Percentiles rank a stretch among this genome's conserved stretches.
Evolutionary conservation across 2,797 vertebrate genomes (phyloP).

Genomic region (Myoxocephalus aenaeus): DNA sequence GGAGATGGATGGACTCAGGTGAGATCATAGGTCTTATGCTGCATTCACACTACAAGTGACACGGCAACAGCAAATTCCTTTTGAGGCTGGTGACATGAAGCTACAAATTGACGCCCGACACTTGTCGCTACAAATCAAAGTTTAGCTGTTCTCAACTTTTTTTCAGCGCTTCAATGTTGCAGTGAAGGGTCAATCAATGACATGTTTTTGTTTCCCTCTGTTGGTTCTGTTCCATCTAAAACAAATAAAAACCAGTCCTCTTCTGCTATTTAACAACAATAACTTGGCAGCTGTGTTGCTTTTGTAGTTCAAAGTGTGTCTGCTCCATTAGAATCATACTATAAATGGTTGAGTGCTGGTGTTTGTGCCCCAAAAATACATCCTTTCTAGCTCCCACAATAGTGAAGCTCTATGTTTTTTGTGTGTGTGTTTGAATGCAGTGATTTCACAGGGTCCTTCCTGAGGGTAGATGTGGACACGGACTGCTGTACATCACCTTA

Average conservation of each 20-base stretch:
- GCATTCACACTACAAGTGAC: background rate
- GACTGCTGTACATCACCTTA: conserved; percentile 91
- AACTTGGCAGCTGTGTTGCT: background rate
- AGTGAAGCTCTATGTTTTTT: conserved; percentile 44
- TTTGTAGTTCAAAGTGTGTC: background rate
- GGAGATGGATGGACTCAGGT: conserved; percentile 99
- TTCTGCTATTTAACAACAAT: background rate
- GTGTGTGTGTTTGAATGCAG: conserved; percentile 81
- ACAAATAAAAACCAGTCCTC: background rate
- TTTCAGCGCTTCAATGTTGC: background rate
- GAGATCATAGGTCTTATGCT: conserved; percentile 58
- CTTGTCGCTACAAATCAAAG: background rate
- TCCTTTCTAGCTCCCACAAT: conserved; percentile 28
- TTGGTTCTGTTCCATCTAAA: no score
- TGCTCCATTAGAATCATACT: background rate
- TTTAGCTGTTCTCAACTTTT: background rate
- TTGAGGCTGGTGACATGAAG: background rate
- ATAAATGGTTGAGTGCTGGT: background rate
- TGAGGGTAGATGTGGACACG: conserved; percentile 94
- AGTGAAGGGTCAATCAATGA: background rate
- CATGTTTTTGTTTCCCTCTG: background rate
- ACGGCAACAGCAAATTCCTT: background rate
- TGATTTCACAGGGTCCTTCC: conserved; percentile 97
- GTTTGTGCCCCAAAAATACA: conserved; percentile 13
- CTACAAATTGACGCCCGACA: background rate